Conservation (phyloP, 2,797 vertebrate genomes). For the Kryptolebias ocellatus region DNA sequence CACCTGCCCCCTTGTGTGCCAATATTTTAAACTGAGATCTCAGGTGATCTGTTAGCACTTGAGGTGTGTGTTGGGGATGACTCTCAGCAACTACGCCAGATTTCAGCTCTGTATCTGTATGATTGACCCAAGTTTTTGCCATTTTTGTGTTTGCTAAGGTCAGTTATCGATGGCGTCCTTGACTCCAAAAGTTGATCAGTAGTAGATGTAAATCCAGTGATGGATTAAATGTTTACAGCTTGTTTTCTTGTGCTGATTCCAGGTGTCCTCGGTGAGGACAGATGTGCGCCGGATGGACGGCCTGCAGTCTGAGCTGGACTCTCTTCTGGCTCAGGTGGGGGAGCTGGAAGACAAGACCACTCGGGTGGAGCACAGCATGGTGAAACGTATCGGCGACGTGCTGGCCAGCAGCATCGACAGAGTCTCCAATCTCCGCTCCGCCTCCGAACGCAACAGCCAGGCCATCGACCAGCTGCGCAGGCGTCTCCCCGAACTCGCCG, state of each 20-base stretch:
- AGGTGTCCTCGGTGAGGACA: conserved; percentile 88
- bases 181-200: too few relatives aligned
- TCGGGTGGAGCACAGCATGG: conserved; percentile 83
- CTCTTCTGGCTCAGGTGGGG: conserved; percentile 80
- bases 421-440: conserved; percentile 81
- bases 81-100: too few relatives aligned
- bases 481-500: conserved; percentile 78
- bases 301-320: conserved; percentile 84
- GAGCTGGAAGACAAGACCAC: conserved; percentile 85
- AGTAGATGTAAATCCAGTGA: too few relatives aligned
- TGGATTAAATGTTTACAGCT: not conserved
- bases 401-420: conserved; percentile 89
- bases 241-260: not conserved
- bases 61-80: too few relatives aligned
- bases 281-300: conserved; percentile 93
- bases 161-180: too few relatives aligned
- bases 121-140: too few relatives aligned
- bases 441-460: conserved; percentile 82
- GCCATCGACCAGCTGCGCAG: conserved; percentile 79
- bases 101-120: too few relatives aligned
- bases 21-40: too few relatives aligned
- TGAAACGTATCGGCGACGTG: conserved; percentile 87
- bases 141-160: too few relatives aligned
- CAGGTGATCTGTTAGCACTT: too few relatives aligned
- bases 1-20: too few relatives aligned